Base-by-base conservation (phyloP, 2,797 vertebrate species). In the Poeciliopsis presidionis region DNA sequence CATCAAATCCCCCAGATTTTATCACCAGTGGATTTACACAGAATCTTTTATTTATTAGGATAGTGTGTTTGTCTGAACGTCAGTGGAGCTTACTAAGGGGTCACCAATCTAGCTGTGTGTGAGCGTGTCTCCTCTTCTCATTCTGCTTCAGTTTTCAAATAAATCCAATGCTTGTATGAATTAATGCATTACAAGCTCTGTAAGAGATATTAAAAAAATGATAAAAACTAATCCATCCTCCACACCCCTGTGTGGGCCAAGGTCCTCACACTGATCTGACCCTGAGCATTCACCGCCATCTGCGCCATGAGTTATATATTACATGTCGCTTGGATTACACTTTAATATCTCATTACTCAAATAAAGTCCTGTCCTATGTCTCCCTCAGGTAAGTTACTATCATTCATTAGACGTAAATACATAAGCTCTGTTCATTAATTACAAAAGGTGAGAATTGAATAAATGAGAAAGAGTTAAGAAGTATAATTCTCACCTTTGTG, bases 331-430 rank as follows among this genome's bases (percentile, higher is more conserved):
- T 18, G 91, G 95, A 95, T 96, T 95, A 95, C 90, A 86, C 91
- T 92, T 92, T 94, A 95, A 95, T 95, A 95, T 95, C 95, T 95
- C 94, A 96, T 96, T 95, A 93, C 93, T 94, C 90, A 92, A 91
- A 90, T 91, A 95, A 93, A 94, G 93, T 92, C 91, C 86, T 86
- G 71, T 90, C 93, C 90, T 88, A 82, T 96, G 90, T 92, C 92
- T 92, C 87, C 90, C 82, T 78, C 53, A 90, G 93, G 93, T 95
- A 84, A 93, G 90, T 90, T 90, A 89, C 92, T 92, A 94, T 95
- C 94, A 94, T 95, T 96, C 94, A 94, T 76, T 74, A 79, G 70
- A 82, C 45, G 73, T 81, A 83, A 85, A 89, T 88, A 94, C 77
- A 81, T 90, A 81, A 87, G 86, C 81, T 88, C 70, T 87, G 84